Conservation (phyloP, 2,797 vertebrate species). For the Rhadinocentrus ornatus region DNA sequence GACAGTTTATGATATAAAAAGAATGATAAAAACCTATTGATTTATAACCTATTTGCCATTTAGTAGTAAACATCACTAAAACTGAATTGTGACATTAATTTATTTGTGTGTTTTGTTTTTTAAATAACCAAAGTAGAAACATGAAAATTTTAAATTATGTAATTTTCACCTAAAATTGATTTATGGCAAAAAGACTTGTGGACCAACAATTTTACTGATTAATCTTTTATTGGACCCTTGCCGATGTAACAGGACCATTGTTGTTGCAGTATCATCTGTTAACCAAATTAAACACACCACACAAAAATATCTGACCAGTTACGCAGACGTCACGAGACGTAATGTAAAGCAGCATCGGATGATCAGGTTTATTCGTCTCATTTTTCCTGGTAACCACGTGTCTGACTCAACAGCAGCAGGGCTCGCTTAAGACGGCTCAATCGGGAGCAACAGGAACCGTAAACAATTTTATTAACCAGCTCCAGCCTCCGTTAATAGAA, state of each 20-base stretch:
- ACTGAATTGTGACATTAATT: no score
- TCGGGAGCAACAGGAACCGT: conserved; percentile 62
- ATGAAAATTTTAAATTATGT: background rate
- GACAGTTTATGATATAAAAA: no score
- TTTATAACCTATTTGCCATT: background rate
- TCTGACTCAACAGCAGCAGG: conserved; percentile 63
- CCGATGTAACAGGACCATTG: no score
- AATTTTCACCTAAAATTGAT: background rate
- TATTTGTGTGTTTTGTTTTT: no score
- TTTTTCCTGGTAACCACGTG: conserved; percentile 33
- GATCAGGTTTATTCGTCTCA: conserved; percentile 31
- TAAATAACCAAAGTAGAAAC: no score
- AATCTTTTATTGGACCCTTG: no score
- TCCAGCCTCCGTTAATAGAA: conserved; percentile 72
- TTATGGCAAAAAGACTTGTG: no score
- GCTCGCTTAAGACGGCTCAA: conserved; percentile 36
- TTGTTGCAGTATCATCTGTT: no score
- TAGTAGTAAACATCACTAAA: no score
- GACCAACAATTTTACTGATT: no score
- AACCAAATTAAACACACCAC: background rate
- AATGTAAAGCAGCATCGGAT: conserved; percentile 2
- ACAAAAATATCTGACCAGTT: background rate
- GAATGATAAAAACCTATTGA: background rate
- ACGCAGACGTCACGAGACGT: no score
- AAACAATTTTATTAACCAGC: conserved; percentile 83